These are phyloP conservation scores for Delia radicum DNA, from an alignment of 1,140 invertebrate species.

Conservation along the genomic window DNA sequence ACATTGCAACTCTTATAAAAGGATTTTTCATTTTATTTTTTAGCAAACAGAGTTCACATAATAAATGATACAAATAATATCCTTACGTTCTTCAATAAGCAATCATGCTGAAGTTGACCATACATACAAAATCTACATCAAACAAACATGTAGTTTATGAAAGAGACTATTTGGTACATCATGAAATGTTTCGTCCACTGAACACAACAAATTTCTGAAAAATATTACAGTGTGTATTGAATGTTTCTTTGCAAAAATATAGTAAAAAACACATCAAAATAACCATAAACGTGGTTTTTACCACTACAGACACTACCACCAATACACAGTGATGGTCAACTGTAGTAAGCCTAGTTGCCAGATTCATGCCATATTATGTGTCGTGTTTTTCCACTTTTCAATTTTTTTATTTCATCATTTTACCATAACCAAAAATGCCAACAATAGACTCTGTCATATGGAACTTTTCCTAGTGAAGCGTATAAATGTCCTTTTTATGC, in stretches of 20 bases:
- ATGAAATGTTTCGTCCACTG: too few species aligned
- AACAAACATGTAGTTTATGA: too few species aligned
- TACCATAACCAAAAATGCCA: not conserved
- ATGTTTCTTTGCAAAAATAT: too few species aligned
- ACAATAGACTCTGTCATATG: not conserved
- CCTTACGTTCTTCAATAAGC: not conserved
- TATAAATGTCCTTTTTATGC: not conserved
- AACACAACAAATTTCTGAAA: too few species aligned
- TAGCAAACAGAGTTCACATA: not conserved
- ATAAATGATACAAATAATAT: not conserved
- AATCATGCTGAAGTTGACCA: not conserved
- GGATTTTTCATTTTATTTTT: too few species aligned
- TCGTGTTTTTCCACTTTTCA: not conserved
- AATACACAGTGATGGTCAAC: not conserved
- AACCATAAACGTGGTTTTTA: too few species aligned
- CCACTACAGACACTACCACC: too few species aligned
- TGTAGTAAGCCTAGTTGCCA: not conserved
- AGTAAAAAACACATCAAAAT: too few species aligned
- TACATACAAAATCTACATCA: too few species aligned
- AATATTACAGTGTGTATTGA: too few species aligned
- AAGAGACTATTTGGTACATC: too few species aligned
- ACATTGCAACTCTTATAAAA: too few species aligned
- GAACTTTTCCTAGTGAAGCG: not conserved
- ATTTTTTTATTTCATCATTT: not conserved
- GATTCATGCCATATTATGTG: not conserved